These are phyloP conservation scores for Lacerta bilineata DNA, from an alignment of 2,797 vertebrate species.

Conservation along the genomic window DNA sequence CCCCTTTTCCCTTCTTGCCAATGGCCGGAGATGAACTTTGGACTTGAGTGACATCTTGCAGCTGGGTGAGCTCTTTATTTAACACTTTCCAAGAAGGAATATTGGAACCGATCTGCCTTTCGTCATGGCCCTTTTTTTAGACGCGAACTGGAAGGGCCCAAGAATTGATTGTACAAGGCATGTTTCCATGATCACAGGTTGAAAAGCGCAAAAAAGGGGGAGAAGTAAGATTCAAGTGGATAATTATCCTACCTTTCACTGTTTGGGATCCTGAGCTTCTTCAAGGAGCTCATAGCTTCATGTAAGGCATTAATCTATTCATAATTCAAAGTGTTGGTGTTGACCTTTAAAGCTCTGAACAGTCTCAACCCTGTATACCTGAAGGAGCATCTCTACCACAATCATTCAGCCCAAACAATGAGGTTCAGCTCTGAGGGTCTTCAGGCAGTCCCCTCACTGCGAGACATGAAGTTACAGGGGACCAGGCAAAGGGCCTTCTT, in stretches of 20 bases:
- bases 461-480: no score
- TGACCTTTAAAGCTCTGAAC: no score
- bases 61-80: conserved; percentile 59
- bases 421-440: no score
- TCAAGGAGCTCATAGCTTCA: not conserved
- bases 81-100: conserved; percentile 60
- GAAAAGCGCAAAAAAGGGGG: not conserved
- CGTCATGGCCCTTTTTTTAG: conserved; percentile 60
- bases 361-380: no score
- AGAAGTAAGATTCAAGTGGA: not conserved
- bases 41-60: conserved; percentile 42
- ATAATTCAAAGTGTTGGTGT: no score
- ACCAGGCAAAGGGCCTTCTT: no score
- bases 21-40: conserved; percentile 46
- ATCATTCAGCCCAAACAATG: no score
- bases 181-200: not conserved
- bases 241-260: not conserved
- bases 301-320: not conserved
- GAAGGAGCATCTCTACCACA: no score
- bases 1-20: conserved; percentile 26
- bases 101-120: conserved; percentile 46
- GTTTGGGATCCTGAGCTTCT: not conserved
- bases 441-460: no score
- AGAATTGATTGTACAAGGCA: conserved; percentile 31
- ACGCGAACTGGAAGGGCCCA: conserved; percentile 12